A percentile compares a stretch with the other conserved stretches of the same genome.
These are phyloP conservation scores for Brachyalestes nurse DNA, from an alignment of 2,797 vertebrate genomes.

Conservation along the genomic window DNA sequence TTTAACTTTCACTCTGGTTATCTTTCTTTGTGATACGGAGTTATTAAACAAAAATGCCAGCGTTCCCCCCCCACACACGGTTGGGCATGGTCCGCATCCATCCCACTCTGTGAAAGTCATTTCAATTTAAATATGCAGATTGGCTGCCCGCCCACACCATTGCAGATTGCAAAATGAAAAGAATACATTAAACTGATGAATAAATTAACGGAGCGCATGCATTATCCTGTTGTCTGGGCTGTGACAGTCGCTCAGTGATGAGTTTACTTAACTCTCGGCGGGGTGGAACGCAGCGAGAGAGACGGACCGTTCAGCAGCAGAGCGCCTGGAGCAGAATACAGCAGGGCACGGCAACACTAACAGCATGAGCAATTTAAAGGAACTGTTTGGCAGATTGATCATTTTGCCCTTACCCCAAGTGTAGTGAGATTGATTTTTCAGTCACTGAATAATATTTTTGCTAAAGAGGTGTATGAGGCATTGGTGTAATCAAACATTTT, in stretches of 20 bases:
- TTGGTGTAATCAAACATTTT: no score
- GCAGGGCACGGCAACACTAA: not conserved
- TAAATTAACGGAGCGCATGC: constrained; percentile 31
- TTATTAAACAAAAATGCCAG: not conserved
- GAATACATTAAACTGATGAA: constrained; percentile 45
- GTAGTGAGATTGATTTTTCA: no score
- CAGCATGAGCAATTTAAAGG: not conserved
- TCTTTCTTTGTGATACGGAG: not conserved
- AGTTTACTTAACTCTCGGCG: constrained; percentile 29
- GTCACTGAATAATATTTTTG: no score
- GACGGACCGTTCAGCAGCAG: not conserved
- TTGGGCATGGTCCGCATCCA: not conserved
- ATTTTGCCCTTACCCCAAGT: not conserved
- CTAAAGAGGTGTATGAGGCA: no score
- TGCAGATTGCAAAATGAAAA: constrained; percentile 39
- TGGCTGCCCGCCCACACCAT: constrained; percentile 18
- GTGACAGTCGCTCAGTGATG: constrained; percentile 23
- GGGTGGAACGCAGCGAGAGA: not conserved
- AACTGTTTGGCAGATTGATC: not conserved
- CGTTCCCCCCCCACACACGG: not conserved
- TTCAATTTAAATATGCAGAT: constrained; percentile 51
- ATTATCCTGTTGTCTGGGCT: constrained; percentile 19
- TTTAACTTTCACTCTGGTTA: constrained; percentile 10
- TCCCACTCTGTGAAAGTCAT: constrained; percentile 13
- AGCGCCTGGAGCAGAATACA: not conserved